Base-by-base conservation (phyloP, 2,797 vertebrate genomes). In the Rhadinocentrus ornatus region DNA sequence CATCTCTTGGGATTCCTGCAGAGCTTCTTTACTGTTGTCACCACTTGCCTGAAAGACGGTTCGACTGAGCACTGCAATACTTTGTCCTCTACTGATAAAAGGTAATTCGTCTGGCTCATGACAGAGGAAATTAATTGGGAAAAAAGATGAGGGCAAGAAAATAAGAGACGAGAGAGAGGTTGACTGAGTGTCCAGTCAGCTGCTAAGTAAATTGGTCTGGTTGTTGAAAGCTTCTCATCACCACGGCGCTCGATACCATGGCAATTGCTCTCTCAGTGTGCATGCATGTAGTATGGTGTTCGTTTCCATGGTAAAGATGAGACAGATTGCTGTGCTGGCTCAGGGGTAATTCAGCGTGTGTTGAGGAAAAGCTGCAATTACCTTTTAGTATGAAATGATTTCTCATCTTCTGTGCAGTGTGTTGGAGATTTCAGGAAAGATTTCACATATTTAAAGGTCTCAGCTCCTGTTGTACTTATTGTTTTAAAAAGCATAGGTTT, bases 221-320 rank as follows among this genome's bases (percentile, higher is more conserved):
- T 75, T 7, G 78, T 66, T 72, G 73, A 84, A 86, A 88, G 89
- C 89, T 88, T 87, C 80, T 87, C 68, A 86, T 91, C 73, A 84
- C 84, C 79, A 73, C 76, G 50, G 86, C 18, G 83, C 86, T 78
- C 86, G 90, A 88, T 93, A 85, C 89, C 88, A 91, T 93, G 90
- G 93, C 86, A 91, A 93, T 93, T 88, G 86, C 84, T 86, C 80
- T 70, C 72, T 80, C 78, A 34, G 77, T 86, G 88, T 81, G 83
- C 78, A 78, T 88, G 90, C 76, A 71, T 85, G 66, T 84, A 81
- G 86, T 80, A 86, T 90, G 90, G 84, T 90, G 90, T 91, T 91
- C 87, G 92, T 95, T 93, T 92, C 92, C 93, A 93, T 94, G 93
- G 94, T 87, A 93, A 93, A 91, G 83, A 85, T 83, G 90, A 86